Conservation (phyloP, 2,113 vertebrate genomes). For the Sapayoa aenigma region DNA sequence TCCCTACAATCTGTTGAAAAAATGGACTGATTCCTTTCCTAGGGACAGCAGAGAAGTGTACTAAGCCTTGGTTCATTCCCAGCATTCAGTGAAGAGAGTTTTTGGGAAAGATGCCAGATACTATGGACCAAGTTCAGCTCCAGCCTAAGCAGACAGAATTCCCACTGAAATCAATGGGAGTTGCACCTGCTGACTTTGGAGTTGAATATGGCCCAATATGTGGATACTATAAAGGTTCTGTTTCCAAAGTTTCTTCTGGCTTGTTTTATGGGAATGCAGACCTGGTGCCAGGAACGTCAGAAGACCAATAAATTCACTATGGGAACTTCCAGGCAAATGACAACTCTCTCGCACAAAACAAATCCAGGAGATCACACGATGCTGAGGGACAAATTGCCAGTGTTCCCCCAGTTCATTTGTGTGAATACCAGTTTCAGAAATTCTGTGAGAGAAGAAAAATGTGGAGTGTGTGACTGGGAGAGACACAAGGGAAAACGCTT, state of each 20-base stretch:
- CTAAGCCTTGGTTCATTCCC: slow-evolving; percentile 44
- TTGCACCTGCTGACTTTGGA: slow-evolving; percentile 57
- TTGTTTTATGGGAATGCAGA: slow-evolving; percentile 58
- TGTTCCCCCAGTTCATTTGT: slow-evolving; percentile 15
- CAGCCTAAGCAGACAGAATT: slow-evolving; percentile 46
- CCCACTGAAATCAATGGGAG: slow-evolving; percentile 54
- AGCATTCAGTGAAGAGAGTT: slow-evolving; percentile 34
- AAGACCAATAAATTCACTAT: slow-evolving; percentile 55
- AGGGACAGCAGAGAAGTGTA: slow-evolving; percentile 7
- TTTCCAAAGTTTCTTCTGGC: slow-evolving; percentile 61
- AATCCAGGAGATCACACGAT: slow-evolving; percentile 37
- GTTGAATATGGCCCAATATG: slow-evolving; percentile 49
- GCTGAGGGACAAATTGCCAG: slow-evolving; percentile 36
- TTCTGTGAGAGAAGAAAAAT: background rate
- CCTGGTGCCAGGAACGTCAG: slow-evolving; percentile 44
- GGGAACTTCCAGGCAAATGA: slow-evolving; percentile 60
- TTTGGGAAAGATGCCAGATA: slow-evolving; percentile 48
- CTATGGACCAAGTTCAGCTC: slow-evolving; percentile 49
- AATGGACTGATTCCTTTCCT: slow-evolving; percentile 16
- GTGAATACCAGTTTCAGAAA: slow-evolving; percentile 9
- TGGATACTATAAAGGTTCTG: slow-evolving; percentile 41
- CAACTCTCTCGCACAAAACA: background rate
- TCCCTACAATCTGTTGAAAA: slow-evolving; percentile 7
- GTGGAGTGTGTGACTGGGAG: background rate
- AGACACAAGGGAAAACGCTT: background rate